Evolutionary conservation across 2,888 invertebrate genomes (phyloP), one percentile per base, ranked within the genome.

Genomic region (Metalampra italica): DNA sequence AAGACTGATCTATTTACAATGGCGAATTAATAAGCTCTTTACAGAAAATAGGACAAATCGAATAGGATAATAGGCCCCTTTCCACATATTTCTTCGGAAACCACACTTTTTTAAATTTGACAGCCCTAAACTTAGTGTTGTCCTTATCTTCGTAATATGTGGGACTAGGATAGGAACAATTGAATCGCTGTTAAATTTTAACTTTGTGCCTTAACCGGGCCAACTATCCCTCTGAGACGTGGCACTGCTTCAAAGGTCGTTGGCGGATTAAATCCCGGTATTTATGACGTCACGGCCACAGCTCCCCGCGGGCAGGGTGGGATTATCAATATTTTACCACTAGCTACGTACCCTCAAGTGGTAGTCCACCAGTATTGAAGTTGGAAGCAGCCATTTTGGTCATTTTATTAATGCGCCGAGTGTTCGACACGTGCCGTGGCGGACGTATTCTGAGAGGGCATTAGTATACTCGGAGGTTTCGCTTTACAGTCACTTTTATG

Each of bases 231-330:
- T 39, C 9, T 9, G 39, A 39, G 15, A n/a, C 36, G 22, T 36
- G 12, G 13, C 39, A 13, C 39, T 39, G 14, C 8, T 39, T 39
- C 14, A 39, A 37, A 39, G 39, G 39, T 14, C 39, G 13, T 11
- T 29, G 41, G 40, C 5, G 22, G 22, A 66, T 65, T 65, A 66
- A 58, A 65, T 57, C 60, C 58, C 51, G 59, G 59, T 62, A 64
- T 64, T 64, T 62, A 64, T 64, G 55, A 59, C 60, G 57, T 54
- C 52, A 53, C 52, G 55, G 53, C 55, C 22, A 5, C 22, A 22
- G 22, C 5, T 22, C 22, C 47, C 45, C 15, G 22, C 49, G 57
- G 61, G 58, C 36, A 29, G 29, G 44, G 15, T 22, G 34, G 45
- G 44, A 51, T 47, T 53, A 51, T 53, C 52, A 54, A 64, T 58